Evolutionary conservation across 2,113 vertebrate species (phyloP), one percentile per base, ranked within the genome.

Genomic region (Hipposideros armiger): DNA sequence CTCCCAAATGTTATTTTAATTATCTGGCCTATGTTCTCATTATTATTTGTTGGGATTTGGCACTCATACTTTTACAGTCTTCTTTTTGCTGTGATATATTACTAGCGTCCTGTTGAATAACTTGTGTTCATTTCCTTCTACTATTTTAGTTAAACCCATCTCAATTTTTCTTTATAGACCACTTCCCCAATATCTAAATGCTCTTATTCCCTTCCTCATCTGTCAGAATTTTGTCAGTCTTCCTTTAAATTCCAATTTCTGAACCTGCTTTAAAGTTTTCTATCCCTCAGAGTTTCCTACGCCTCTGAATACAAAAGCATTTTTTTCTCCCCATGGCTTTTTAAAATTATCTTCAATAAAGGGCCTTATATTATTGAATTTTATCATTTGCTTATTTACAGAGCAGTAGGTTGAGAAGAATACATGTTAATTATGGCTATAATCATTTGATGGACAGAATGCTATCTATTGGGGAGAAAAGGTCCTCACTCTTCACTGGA

Each of bases 1-100:
- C 2, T 10, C 82, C 67, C 26, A 36, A 94, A 87, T 96, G 77
- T 89, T 94, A 93, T 89, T 95, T 91, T 91, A 95, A 94, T 97
- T 95, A 82, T 95, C 52, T 96, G 92, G 86, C 69, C 95, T 95
- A 28, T 86, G 56, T 87, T 94, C 50, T 91, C 73, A 8, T 78
- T 85, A 66, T 95, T 94, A 77, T 85, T 94, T 96, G 45, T 76
- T 91, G 72, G 67, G 67, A 73, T 70, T 69, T 74, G 62, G 32
- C 67, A 54, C 80, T 93, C 82, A 83, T 32, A 76, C 36, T 95
- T 86, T 96, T 85, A 20, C 52, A 87, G 47, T 76, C 72, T 90
- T 92, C 13, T 4, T 93, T 95, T 45, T 90, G 45, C 56, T 62
- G n/a, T 90, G 56, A 91, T 80, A 78, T 50, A 83, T 78, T 70